These are phyloP conservation scores for Sinosuthora webbiana DNA, from an alignment of 2,113 vertebrate species.

Conservation along the genomic window DNA sequence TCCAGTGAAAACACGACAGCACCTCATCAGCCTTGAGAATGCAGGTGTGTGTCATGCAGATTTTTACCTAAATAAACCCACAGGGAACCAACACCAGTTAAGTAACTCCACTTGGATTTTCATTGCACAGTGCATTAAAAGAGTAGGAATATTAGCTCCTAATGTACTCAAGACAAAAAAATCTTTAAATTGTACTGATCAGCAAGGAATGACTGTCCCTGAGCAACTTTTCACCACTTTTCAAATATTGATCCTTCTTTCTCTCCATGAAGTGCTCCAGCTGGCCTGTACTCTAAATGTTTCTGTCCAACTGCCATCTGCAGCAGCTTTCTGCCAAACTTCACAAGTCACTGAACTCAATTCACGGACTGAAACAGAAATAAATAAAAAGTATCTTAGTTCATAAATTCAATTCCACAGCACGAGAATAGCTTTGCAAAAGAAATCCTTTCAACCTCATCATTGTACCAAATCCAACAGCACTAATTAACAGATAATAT, in stretches of 20 bases:
- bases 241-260: neutral
- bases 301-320: neutral
- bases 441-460: neutral
- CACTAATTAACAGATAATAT: neutral
- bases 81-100: conserved; percentile 20
- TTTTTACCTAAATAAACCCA: conserved; percentile 9
- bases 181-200: neutral
- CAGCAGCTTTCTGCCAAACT: neutral
- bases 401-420: neutral
- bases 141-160: conserved; percentile 9
- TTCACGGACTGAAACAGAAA: neutral
- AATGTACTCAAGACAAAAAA: neutral
- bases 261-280: neutral
- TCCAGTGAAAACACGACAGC: conserved; percentile 19
- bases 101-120: conserved; percentile 8
- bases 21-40: conserved; percentile 67
- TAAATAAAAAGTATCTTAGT: neutral
- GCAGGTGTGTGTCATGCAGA: conserved; percentile 54
- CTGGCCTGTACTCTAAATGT: neutral
- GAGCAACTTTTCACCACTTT: neutral
- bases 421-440: neutral
- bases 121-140: neutral
- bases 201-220: neutral
- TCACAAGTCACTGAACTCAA: neutral
- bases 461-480: neutral